phyloP scores from a whole-genome alignment of 2,797 vertebrate species.

The Leptodactylus fallax region DNA sequence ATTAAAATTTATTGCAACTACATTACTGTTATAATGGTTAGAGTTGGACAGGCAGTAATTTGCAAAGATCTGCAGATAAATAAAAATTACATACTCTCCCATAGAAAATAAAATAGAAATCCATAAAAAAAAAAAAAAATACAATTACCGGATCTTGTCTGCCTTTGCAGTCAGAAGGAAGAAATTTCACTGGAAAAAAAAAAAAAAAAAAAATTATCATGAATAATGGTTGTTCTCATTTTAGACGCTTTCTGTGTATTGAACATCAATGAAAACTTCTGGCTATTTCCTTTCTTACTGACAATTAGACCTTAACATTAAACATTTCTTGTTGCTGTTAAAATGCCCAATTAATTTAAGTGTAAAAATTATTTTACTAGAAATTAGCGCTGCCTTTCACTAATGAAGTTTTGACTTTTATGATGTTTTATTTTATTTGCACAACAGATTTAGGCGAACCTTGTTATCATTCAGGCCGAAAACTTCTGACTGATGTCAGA shows the following conservation, averaged over 20 bases:
- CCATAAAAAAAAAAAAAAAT: not conserved
- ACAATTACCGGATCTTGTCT: slow-evolving; percentile 76
- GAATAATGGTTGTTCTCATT: not conserved
- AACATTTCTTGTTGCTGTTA: too few relatives aligned
- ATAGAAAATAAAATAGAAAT: not conserved
- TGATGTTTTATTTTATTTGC: too few relatives aligned
- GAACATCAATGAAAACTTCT: not conserved
- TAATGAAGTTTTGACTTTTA: too few relatives aligned
- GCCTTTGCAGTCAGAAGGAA: slow-evolving; percentile 78
- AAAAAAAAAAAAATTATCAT: slow-evolving; percentile 68
- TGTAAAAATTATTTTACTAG: too few relatives aligned
- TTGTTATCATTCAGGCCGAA: too few relatives aligned
- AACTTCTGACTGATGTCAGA: too few relatives aligned
- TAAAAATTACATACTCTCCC: not conserved
- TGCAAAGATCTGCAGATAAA: not conserved
- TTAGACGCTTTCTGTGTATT: not conserved
- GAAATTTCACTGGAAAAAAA: slow-evolving; percentile 75
- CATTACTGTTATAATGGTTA: not conserved
- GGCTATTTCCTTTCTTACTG: not conserved
- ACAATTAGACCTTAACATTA: too few relatives aligned
- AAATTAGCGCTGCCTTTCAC: too few relatives aligned
- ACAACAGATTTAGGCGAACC: too few relatives aligned
- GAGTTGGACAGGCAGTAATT: slow-evolving; percentile 30
- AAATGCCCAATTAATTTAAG: too few relatives aligned
- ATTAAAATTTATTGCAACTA: not conserved